Evolutionary conservation across 2,888 invertebrate genomes (phyloP), one percentile per base, ranked within the genome.

Genomic region (Lysandra bellargus): DNA sequence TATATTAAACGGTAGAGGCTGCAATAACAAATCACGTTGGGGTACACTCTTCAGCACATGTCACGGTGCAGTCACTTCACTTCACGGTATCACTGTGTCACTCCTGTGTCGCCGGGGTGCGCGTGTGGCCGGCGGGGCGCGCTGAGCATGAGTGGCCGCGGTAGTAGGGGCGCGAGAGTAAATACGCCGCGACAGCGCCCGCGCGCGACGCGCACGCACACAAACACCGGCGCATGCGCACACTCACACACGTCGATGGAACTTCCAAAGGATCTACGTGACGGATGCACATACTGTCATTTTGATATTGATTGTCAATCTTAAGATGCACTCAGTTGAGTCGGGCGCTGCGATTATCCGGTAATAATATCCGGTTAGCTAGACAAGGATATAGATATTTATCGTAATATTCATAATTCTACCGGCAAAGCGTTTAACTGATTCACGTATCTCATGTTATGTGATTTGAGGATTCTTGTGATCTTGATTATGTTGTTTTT

Each of bases 141-240:
- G 89, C 92, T 88, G 93, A 91, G 94, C 94, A 93, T 94, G 92
- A 94, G 94, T 94, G 94, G 87, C 90, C 85, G 88, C 87, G 88
- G 92, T 94, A 93, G 94, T 90, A 94, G 94, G 93, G 93, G 91
- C 91, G 90, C 89, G 82, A 90, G 90, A 88, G 94, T 94, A 94
- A 93, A 94, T 94, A 94, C 93, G 88, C 87, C 87, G 90, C 85
- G 88, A 88, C 88, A 83, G 89, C 92, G 92, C 91, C 91, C 91
- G 93, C 93, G 88, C 90, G 85, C 30, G 82, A 83, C 87, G 84
- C 89, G 87, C 87, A 88, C 88, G 83, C 83, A 17, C 57, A 57
- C 57, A 4, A 4, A 17, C 57, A 12, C 57, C 12, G 57, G 4
- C 57, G 57, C 57, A 80, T 81, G 81, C 80, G 80, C 81, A 85